Percentiles rank a stretch among this genome's conserved stretches.
phyloP scores from a whole-genome alignment of 2,113 vertebrate species.

The Xerus inauris region DNA sequence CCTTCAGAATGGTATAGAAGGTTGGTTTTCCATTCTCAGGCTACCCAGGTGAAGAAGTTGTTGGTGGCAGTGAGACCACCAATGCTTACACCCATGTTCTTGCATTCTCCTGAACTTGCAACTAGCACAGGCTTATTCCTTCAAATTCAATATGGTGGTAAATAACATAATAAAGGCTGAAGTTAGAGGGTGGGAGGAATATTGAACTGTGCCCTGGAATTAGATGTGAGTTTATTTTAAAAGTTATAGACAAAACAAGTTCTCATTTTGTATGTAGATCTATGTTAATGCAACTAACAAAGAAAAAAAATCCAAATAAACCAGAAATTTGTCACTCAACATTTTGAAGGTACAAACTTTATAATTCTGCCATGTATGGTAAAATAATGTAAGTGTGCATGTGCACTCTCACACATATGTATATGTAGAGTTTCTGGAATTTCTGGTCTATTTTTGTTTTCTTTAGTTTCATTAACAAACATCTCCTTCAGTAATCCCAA shows the following conservation, averaged over 20 bases:
- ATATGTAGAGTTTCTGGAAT: too few relatives aligned
- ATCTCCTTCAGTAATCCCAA: neutral
- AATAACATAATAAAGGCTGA: neutral
- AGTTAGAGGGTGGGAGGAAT: neutral
- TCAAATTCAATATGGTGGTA: neutral
- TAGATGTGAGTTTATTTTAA: neutral
- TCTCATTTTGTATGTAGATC: neutral
- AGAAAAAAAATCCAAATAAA: neutral
- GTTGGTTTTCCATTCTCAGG: neutral
- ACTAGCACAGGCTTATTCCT: neutral
- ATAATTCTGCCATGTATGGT: neutral
- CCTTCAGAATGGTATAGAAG: neutral
- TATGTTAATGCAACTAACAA: neutral
- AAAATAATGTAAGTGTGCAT: neutral
- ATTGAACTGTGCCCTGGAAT: neutral
- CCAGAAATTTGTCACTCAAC: neutral
- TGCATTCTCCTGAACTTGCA: neutral
- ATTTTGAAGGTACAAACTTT: neutral
- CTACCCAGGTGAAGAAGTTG: neutral
- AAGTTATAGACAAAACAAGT: neutral
- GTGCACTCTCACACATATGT: too few relatives aligned
- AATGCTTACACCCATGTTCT: neutral
- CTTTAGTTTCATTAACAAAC: neutral
- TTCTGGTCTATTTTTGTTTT: neutral
- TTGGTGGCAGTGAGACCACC: neutral